Base-by-base conservation (phyloP, 2,888 invertebrate species). In the Ochlodes sylvanus region DNA sequence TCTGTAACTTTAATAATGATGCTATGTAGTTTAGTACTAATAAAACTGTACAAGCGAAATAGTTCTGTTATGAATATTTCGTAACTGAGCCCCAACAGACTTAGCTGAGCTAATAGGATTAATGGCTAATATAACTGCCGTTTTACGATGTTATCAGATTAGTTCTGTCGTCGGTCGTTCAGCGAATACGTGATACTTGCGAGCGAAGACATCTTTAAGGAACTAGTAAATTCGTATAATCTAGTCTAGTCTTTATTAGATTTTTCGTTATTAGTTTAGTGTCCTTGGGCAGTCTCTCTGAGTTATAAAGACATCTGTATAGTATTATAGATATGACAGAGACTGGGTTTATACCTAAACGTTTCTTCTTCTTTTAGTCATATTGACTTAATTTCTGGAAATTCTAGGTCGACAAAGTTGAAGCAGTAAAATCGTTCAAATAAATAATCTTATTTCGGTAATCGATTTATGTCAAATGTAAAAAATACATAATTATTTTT, bases 61-160 rank as follows among this genome's bases (percentile, higher is more conserved):
- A 7, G 12, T 47, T n/a, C n/a, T 47, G 2, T 47, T 17, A 42
- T 42, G 44, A n/a, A 47, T 47, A 47, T 47, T 47, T 47, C 44
- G 12, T 47, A 47, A 15, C 44, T 15, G 9, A 47, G 17, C n/a
- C 44, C 44, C 44, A 47, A 9, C 7, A 47, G 44, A 47, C 44
- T 7, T 47, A 15, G 7, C n/a, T 47, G 17, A 47, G 44, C 44
- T 47, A 47, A 47, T 47, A 47, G 15, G 4, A 47, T 47, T 47
- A 47, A 47, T 17, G 17, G 15, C 9, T 47, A 17, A 47, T 47
- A 47, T 47, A 47, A 47, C 44, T 47, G 4, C 38, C 38, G 38
- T 7, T 52, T 52, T 52, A 52, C 21, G 52, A 52, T 19, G 5
- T 21, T 52, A 21, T 21, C 21, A 14, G 52, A 52, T 52, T 52